These are phyloP conservation scores for Holothuria glaberrima DNA, from an alignment of 35 echinoderm and acorn worm genomes.

Conservation along the genomic window DNA sequence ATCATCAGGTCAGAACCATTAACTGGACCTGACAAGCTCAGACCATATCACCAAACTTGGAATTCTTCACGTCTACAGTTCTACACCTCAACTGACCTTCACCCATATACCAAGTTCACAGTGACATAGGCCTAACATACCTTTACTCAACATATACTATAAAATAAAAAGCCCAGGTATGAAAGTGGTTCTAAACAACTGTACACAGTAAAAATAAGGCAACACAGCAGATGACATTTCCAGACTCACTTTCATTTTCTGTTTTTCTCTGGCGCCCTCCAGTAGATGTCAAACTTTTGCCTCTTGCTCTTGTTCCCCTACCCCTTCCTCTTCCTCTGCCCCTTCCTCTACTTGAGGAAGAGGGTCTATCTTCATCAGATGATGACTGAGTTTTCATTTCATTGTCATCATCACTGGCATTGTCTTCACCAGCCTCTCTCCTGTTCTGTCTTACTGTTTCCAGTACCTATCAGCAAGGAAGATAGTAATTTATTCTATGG, in stretches of 20 bases:
- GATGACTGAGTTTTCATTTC: neutral
- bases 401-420: constrained; percentile 26
- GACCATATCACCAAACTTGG: too few species aligned
- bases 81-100: too few species aligned
- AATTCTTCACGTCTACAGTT: too few species aligned
- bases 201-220: neutral
- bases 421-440: constrained; percentile 10
- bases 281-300: constrained; percentile 7
- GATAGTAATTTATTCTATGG: too few species aligned
- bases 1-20: too few species aligned
- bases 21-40: too few species aligned
- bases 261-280: constrained; percentile 26
- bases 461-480: neutral
- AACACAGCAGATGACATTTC: neutral
- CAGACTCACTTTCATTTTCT: neutral
- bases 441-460: constrained; percentile 62
- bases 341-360: constrained; percentile 48
- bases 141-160: too few species aligned
- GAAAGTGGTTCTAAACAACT: too few species aligned
- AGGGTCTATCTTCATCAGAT: constrained; percentile 8
- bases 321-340: constrained; percentile 67
- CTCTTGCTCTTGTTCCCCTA: constrained; percentile 45
- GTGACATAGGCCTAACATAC: too few species aligned
- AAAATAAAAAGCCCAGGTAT: too few species aligned
- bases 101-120: too few species aligned